Evolutionary conservation across 2,888 invertebrate genomes (phyloP), one percentile per base, ranked within the genome.

Genomic region (Brachyopa scutellaris): DNA sequence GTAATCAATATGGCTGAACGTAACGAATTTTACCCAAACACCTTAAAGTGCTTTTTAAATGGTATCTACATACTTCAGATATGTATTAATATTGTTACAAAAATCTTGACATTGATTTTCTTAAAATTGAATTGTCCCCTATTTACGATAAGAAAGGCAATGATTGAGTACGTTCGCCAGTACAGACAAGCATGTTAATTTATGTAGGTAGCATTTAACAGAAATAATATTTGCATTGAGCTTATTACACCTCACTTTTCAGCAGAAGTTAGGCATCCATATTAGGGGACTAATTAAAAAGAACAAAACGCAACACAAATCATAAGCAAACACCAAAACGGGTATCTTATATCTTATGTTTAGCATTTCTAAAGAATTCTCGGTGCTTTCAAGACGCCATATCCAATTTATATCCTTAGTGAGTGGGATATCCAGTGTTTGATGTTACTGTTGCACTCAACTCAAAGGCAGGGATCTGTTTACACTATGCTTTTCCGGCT

Each of bases 201-300:
- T n/a, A n/a, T n/a, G n/a, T n/a, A n/a, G n/a, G n/a, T n/a, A n/a
- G n/a, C n/a, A n/a, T n/a, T n/a, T n/a, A n/a, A n/a, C n/a, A n/a
- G 1, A 9, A 38, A 40, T 15, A 70, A 59, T 36, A 69, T 59
- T 70, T 57, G 47, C 26, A 40, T 21, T 59, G 8, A 21, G 36
- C 69, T 70, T 29, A 57, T 59, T 70, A 70, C 26, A 49, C 15
- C 33, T 67, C n/a, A 11, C 8, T 13, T 17, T 13, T 2, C 7
- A 0, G 23, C 3, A 47, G 13, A 11, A 13, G 36, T 36, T 11
- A n/a, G 11, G 0, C n/a, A 62, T 7, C n/a, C 13, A 19, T n/a
- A 3, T 9, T 21, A 7, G 11, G 1, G 8, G 19, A 17, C 42
- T 42, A 42, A 42, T 42, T 42, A 42, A 17, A 42, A 42, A 21